Evolutionary conservation across 2,113 vertebrate species (phyloP).

Genomic region (Notechis scutatus): DNA sequence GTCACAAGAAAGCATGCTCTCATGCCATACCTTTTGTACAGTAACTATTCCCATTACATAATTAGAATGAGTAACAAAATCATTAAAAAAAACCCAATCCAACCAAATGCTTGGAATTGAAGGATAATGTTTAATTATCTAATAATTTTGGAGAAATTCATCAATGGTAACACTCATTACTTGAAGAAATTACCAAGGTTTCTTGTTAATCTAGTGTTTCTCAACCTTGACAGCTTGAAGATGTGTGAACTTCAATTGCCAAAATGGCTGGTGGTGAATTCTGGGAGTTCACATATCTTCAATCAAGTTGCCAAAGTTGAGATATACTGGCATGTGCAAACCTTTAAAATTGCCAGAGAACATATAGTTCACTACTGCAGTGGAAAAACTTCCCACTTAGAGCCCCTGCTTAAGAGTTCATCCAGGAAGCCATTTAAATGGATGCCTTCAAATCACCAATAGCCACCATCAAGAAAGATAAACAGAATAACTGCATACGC

Average conservation of each 20-base stretch:
- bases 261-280: background rate
- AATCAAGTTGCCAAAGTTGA: background rate
- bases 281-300: background rate
- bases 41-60: constrained; percentile 20
- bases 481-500: background rate
- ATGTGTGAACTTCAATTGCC: background rate
- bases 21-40: constrained; percentile 26
- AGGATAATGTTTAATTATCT: background rate
- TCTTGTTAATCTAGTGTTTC: background rate
- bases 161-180: accelerated
- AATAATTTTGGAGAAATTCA: background rate
- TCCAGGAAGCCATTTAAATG: background rate
- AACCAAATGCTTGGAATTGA: background rate
- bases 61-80: background rate
- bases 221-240: background rate
- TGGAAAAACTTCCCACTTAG: background rate
- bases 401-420: background rate
- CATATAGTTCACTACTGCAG: too few species aligned
- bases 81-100: background rate
- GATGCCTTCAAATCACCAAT: background rate
- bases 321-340: background rate
- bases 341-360: background rate
- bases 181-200: accelerated
- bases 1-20: constrained; percentile 18
- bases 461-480: background rate